A percentile compares a stretch with the other conserved stretches of the same genome.
These are phyloP conservation scores for Salvelinus namaycush DNA, from an alignment of 2,113 vertebrate species.

Conservation along the genomic window DNA sequence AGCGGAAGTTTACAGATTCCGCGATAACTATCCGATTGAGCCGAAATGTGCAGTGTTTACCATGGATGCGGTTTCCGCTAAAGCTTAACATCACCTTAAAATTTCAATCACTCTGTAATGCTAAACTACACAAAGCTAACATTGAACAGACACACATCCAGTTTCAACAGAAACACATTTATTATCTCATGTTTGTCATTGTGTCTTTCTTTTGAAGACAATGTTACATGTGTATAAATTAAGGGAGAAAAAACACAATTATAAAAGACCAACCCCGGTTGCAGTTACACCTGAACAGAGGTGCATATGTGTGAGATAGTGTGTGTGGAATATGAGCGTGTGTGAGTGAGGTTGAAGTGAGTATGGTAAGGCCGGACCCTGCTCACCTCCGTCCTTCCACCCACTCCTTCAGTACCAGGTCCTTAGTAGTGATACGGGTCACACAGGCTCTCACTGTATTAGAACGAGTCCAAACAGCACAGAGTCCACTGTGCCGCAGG, in stretches of 20 bases:
- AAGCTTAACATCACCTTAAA: too few relatives aligned
- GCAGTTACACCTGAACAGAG: slow-evolving; percentile 55
- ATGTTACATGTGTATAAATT: slow-evolving; percentile 68
- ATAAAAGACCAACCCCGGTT: slow-evolving; percentile 38
- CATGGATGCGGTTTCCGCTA: too few relatives aligned
- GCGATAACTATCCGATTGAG: too few relatives aligned
- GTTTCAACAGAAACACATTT: slow-evolving; percentile 65
- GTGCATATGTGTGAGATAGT: slow-evolving; percentile 25
- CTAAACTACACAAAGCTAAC: background rate
- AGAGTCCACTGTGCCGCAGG: slow-evolving; percentile 36
- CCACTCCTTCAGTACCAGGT: slow-evolving; percentile 21
- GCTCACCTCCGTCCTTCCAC: slow-evolving; percentile 31
- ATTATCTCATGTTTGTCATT: slow-evolving; percentile 59
- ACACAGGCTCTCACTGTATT: slow-evolving; percentile 15
- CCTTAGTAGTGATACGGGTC: slow-evolving; percentile 30
- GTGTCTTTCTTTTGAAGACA: slow-evolving; percentile 62
- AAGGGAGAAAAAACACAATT: slow-evolving; percentile 54
- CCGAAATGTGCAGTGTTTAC: too few relatives aligned
- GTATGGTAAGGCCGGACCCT: slow-evolving; percentile 40
- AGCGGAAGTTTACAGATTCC: too few relatives aligned
- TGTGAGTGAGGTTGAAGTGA: background rate
- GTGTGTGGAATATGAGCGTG: slow-evolving; percentile 15
- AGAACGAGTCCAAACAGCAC: slow-evolving; percentile 26
- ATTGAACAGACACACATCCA: slow-evolving; percentile 34
- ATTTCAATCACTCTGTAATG: too few relatives aligned